Conservation (phyloP, 2,797 vertebrate genomes). For the Melopsittacus undulatus region DNA sequence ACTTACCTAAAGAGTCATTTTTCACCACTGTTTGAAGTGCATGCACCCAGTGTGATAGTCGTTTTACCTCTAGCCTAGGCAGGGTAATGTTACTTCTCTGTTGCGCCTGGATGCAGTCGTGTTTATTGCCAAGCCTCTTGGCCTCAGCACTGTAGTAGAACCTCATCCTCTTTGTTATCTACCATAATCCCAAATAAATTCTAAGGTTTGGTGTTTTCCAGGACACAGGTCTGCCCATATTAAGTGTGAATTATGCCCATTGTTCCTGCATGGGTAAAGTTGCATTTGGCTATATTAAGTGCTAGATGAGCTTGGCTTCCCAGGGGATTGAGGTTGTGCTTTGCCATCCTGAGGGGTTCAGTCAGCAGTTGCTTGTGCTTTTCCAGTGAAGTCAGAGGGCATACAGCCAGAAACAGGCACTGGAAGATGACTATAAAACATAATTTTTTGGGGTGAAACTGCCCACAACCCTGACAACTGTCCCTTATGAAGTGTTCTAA, state of each 20-base stretch:
- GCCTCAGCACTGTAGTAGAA: neutral
- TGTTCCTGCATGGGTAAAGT: neutral
- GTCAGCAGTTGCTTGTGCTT: neutral
- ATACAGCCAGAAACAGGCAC: neutral
- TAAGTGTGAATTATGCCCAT: neutral
- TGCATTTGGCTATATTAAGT: neutral
- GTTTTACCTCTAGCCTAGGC: neutral
- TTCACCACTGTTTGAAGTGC: neutral
- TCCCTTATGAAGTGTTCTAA: neutral
- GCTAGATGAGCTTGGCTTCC: neutral
- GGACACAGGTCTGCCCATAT: neutral
- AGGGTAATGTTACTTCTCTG: neutral
- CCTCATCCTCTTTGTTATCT: neutral
- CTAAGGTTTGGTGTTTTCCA: neutral
- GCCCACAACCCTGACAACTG: neutral
- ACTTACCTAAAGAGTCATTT: neutral
- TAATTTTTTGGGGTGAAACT: neutral
- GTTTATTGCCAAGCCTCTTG: neutral
- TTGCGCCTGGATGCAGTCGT: neutral
- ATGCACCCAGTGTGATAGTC: neutral
- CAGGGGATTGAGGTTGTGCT: neutral
- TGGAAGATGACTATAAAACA: neutral
- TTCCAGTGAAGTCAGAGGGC: neutral
- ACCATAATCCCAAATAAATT: neutral
- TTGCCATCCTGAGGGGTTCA: neutral